Percentiles rank a stretch among this genome's conserved stretches.
Evolutionary conservation across 2,113 vertebrate genomes (phyloP).

Genomic region (Scalopus aquaticus): DNA sequence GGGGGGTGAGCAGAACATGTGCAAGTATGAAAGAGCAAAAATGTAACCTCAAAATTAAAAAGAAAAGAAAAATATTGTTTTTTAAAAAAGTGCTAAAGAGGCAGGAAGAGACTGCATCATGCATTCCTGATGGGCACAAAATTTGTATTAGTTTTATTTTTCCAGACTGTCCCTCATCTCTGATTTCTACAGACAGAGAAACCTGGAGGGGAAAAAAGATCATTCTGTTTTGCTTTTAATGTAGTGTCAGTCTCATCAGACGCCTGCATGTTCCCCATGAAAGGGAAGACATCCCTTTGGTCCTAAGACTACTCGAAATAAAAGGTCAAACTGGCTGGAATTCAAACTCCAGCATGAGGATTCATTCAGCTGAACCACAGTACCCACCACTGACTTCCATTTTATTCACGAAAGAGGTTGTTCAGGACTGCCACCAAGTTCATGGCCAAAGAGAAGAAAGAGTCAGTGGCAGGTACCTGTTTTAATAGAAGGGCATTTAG

Average conservation of each 20-base stretch:
- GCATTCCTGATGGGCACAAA: neutral
- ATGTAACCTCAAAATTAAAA: neutral
- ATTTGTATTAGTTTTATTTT: neutral
- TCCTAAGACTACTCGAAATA: neutral
- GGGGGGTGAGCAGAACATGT: too few relatives aligned
- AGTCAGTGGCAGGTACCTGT: neutral
- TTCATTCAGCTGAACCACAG: neutral
- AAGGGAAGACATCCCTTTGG: neutral
- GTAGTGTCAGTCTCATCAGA: neutral
- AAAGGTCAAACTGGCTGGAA: neutral
- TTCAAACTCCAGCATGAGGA: neutral
- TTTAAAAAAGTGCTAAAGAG: neutral
- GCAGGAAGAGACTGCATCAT: neutral
- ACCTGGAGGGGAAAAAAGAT: neutral
- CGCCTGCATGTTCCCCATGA: accelerated
- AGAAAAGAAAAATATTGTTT: neutral
- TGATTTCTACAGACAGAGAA: neutral
- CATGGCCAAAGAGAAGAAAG: neutral
- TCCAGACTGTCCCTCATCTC: neutral
- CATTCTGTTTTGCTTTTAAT: neutral
- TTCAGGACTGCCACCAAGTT: neutral
- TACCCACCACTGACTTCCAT: neutral
- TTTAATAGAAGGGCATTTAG: neutral
- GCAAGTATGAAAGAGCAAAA: too few relatives aligned
- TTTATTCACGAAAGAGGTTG: neutral